Evolutionary conservation across 2,797 vertebrate genomes (phyloP).

Genomic region (Arnoldichthys spilopterus): DNA sequence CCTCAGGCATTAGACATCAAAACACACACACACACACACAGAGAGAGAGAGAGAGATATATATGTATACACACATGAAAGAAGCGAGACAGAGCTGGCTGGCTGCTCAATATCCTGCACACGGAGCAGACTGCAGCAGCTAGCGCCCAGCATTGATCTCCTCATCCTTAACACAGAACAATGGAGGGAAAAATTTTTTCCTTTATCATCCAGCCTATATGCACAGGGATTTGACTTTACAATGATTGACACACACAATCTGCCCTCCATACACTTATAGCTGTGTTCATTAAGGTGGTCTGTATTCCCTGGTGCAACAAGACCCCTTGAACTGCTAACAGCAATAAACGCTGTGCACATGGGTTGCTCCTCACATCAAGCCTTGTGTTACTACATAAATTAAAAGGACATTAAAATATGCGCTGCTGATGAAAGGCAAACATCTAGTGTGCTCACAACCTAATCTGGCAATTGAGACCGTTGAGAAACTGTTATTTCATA

Average conservation of each 20-base stretch:
- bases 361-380: slow-evolving; percentile 11
- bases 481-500: slow-evolving; percentile 26
- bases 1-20: slow-evolving; percentile 81
- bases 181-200: slow-evolving; percentile 55
- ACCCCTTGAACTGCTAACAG: slow-evolving; percentile 40
- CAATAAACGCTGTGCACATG: slow-evolving; percentile 33
- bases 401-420: slow-evolving; percentile 41
- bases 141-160: slow-evolving; percentile 75
- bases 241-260: slow-evolving; percentile 19
- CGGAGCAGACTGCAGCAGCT: slow-evolving; percentile 75
- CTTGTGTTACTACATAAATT: slow-evolving; percentile 29
- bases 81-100: slow-evolving; percentile 58
- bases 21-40: slow-evolving; percentile 50
- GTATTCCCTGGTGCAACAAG: slow-evolving; percentile 16
- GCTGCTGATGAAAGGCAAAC: slow-evolving; percentile 26
- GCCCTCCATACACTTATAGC: slow-evolving; percentile 21
- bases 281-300: slow-evolving; percentile 13
- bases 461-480: slow-evolving; percentile 22
- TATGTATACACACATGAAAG: slow-evolving; percentile 70
- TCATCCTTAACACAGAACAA: slow-evolving; percentile 72
- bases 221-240: slow-evolving; percentile 16
- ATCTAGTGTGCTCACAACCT: slow-evolving; percentile 20
- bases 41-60: slow-evolving; percentile 43
- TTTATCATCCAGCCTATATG: slow-evolving; percentile 36
- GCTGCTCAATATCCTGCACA: slow-evolving; percentile 80